Conservation (phyloP, 64 coral and sea anemone species). For the Actinia tenebrosa region DNA sequence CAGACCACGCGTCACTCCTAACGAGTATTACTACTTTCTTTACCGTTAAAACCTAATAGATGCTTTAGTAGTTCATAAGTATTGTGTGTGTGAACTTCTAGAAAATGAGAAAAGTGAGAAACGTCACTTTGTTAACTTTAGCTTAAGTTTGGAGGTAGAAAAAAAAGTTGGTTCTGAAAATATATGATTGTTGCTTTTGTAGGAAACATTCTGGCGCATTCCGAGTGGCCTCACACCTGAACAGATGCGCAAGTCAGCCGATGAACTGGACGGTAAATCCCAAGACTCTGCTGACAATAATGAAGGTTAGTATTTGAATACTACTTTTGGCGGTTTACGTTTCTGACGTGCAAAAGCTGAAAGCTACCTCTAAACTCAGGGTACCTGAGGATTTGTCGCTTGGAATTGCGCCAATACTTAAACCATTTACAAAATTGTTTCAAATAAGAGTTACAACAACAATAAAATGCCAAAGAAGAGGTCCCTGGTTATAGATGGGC, state of each 20-base stretch:
- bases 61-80: too few relatives aligned
- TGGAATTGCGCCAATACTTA: neutral
- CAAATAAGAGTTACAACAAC: too few relatives aligned
- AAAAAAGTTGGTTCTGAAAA: neutral
- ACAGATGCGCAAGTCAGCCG: conserved; percentile 46
- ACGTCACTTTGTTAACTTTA: neutral
- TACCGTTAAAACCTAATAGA: too few relatives aligned
- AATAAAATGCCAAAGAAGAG: too few relatives aligned
- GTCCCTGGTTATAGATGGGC: too few relatives aligned
- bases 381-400: neutral
- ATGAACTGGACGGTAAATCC: conserved; percentile 33
- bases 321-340: neutral
- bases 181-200: neutral
- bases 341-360: neutral
- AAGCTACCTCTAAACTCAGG: neutral
- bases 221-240: conserved; percentile 46
- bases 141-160: neutral
- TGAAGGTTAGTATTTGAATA: neutral
- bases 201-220: conserved; percentile 95
- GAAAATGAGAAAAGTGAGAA: too few relatives aligned
- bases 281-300: neutral
- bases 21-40: too few relatives aligned
- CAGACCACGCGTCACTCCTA: too few relatives aligned
- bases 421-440: too few relatives aligned
- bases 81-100: too few relatives aligned